Conservation (phyloP, 2,888 invertebrate genomes). For the Drosophila kuntzei region DNA sequence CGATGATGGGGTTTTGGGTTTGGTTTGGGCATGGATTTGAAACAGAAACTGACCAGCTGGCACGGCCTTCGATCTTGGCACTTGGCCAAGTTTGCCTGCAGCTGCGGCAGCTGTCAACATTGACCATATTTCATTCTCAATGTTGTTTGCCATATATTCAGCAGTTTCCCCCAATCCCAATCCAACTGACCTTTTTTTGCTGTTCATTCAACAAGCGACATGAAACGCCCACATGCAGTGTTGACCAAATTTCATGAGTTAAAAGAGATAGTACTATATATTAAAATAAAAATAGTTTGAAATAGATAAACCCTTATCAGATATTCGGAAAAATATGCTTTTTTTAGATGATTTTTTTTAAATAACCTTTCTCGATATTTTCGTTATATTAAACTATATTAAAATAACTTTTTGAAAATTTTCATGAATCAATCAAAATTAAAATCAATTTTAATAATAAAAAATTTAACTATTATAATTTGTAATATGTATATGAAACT, state of each 20-base stretch:
- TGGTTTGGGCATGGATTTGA: conserved; percentile 2
- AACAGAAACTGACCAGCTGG: conserved; percentile 28
- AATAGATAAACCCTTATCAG: neutral
- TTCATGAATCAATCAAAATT: too few relatives aligned
- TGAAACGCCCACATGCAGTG: conserved; percentile 17
- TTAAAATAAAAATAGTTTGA: neutral
- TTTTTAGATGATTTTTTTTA: too few relatives aligned
- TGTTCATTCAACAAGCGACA: conserved; percentile 42
- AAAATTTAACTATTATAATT: too few relatives aligned
- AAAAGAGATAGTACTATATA: too few relatives aligned
- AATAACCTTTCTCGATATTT: too few relatives aligned
- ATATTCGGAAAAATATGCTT: too few relatives aligned
- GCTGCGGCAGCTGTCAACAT: conserved; percentile 69
- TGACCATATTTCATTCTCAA: conserved; percentile 57
- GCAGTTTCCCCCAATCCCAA: neutral
- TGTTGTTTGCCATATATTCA: conserved; percentile 19
- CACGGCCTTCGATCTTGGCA: conserved; percentile 48
- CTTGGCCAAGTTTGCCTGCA: conserved; percentile 49
- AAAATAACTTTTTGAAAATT: too few relatives aligned
- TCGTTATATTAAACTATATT: too few relatives aligned
- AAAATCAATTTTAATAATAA: too few relatives aligned
- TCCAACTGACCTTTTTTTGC: conserved; percentile 6
- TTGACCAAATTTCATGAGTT: neutral
- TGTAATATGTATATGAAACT: too few relatives aligned
- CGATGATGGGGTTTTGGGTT: neutral